phyloP scores from a whole-genome alignment of 2,888 invertebrate genomes.

The Lithosia quadra region DNA sequence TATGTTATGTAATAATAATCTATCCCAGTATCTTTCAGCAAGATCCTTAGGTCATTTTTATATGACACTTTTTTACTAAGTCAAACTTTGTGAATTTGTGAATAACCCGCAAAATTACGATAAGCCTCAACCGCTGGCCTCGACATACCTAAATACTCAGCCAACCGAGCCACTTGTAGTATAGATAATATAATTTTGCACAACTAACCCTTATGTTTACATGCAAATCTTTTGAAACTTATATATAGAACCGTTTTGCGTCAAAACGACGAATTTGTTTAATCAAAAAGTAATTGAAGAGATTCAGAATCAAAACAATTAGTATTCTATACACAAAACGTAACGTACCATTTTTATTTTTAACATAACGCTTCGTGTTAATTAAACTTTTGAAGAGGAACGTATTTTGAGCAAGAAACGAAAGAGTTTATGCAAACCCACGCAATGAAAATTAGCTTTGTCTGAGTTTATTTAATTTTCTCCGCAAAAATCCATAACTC shows the following conservation, averaged over 20 bases:
- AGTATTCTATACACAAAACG: background rate
- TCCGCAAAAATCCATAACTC: background rate
- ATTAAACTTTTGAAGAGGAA: background rate
- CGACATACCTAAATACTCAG: background rate
- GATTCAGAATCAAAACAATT: background rate
- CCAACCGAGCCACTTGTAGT: background rate
- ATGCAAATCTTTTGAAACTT: constrained; percentile 17
- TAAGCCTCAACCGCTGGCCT: too few relatives aligned
- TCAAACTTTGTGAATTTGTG: too few relatives aligned
- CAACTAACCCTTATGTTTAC: background rate
- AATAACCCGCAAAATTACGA: too few relatives aligned
- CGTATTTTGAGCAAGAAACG: background rate
- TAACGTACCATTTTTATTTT: constrained; percentile 8
- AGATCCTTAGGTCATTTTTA: too few relatives aligned
- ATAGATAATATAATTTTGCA: background rate
- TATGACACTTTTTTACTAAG: too few relatives aligned
- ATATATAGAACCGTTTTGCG: background rate
- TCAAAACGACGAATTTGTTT: constrained; percentile 5
- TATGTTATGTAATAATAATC: too few relatives aligned
- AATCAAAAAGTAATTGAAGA: background rate
- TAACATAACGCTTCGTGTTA: background rate
- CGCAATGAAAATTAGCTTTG: background rate
- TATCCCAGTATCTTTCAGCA: too few relatives aligned
- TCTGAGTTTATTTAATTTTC: background rate
- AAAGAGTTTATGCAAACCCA: background rate